These are phyloP conservation scores for Tachycineta bicolor DNA, from an alignment of 2,113 vertebrate species.

Conservation along the genomic window DNA sequence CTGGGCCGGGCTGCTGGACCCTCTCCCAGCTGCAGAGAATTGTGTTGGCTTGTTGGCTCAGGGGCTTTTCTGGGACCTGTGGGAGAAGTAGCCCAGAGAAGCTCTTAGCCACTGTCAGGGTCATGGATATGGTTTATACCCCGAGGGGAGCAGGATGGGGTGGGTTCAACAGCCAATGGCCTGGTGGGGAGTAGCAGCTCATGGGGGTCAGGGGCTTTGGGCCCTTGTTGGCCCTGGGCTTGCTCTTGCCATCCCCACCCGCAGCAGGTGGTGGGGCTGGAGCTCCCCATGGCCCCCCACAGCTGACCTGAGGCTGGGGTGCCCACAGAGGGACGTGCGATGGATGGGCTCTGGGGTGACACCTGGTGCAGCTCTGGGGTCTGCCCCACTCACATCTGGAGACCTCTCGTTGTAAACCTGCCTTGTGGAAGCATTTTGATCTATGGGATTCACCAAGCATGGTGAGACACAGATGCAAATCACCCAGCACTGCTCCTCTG, in stretches of 20 bases:
- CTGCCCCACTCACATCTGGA: not conserved
- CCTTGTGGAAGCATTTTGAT: not conserved
- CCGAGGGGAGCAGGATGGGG: rapidly evolving
- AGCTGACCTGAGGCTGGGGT: not conserved
- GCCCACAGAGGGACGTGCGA: rapidly evolving
- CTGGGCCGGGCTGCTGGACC: not conserved
- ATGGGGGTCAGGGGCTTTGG: not conserved
- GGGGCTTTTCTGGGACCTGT: not conserved
- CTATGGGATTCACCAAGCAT: not conserved
- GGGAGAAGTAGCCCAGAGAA: not conserved
- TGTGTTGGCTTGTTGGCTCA: not conserved
- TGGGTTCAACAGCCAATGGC: not conserved
- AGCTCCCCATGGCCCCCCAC: not conserved
- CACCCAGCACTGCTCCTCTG: not conserved
- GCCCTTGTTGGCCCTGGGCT: not conserved
- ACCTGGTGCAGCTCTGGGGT: not conserved
- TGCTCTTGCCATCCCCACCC: not conserved
- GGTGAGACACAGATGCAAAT: not conserved
- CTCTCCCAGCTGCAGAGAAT: not conserved
- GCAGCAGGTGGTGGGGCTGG: not conserved
- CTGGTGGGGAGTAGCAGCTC: not conserved
- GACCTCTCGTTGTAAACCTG: not conserved
- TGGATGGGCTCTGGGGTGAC: not conserved
- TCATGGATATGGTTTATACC: slow-evolving; percentile 16
- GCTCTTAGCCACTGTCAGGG: not conserved